Conservation (phyloP, 1,140 invertebrate species). For the Nephotettix cincticeps region DNA sequence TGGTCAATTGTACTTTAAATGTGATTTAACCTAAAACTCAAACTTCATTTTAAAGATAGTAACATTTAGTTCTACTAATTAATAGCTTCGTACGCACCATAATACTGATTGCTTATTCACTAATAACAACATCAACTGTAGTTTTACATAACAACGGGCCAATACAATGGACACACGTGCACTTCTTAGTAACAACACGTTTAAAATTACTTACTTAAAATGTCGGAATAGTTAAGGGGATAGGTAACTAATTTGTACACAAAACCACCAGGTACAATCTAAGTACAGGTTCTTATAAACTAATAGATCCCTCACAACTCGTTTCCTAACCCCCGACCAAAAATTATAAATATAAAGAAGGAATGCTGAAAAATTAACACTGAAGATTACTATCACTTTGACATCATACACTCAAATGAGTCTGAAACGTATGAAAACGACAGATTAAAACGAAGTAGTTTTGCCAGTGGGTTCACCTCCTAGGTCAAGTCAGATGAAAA, state of each 20-base stretch:
- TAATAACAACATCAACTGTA: constrained; percentile 17
- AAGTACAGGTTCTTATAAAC: constrained; percentile 5
- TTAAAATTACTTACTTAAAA: neutral
- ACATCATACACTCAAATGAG: neutral
- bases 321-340: neutral
- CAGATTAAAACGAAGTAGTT: constrained; percentile 17
- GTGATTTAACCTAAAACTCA: neutral
- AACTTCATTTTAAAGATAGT: neutral
- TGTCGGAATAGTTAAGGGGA: constrained; percentile 1
- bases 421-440: constrained; percentile 3
- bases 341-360: constrained; percentile 1
- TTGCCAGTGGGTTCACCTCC: neutral
- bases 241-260: constrained; percentile 32
- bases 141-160: neutral
- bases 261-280: constrained; percentile 26
- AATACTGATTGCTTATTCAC: neutral
- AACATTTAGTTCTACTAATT: neutral
- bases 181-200: neutral
- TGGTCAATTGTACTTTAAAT: neutral
- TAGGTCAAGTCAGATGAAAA: neutral
- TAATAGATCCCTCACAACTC: neutral
- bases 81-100: neutral
- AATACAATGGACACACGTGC: neutral
- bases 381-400: neutral
- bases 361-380: constrained; percentile 21